A percentile compares a stretch with the other conserved stretches of the same genome.
These are phyloP conservation scores for Drosophila pseudotakahashii DNA, from an alignment of 2,888 invertebrate genomes.

Conservation along the genomic window DNA sequence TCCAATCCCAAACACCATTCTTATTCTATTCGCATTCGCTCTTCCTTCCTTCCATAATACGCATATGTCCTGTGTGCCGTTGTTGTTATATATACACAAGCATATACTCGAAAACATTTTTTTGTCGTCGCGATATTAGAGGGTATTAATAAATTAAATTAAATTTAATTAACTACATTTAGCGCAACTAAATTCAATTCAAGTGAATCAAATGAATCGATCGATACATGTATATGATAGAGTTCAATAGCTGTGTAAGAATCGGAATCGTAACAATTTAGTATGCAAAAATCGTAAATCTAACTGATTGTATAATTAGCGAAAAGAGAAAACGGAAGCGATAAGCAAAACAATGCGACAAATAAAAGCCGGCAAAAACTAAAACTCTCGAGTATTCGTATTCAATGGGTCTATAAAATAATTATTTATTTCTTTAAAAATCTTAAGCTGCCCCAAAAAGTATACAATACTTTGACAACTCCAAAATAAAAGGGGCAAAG, in stretches of 20 bases:
- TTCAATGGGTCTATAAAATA: not conserved
- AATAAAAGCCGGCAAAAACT: conserved; percentile 52
- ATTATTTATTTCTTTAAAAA: not conserved
- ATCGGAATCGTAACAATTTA: conserved; percentile 66
- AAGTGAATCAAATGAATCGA: conserved; percentile 33
- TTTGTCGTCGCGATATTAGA: conserved; percentile 37
- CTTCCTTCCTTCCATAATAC: conserved; percentile 14
- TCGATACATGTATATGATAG: conserved; percentile 46
- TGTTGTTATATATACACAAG: conserved; percentile 19
- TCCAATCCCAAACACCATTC: no score
- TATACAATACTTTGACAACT: not conserved
- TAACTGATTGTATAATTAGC: conserved; percentile 74
- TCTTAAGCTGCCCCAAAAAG: not conserved
- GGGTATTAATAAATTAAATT: conserved; percentile 28
- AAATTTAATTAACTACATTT: conserved; percentile 37
- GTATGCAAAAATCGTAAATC: conserved; percentile 56
- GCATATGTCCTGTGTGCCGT: conserved; percentile 16
- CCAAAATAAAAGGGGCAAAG: no score
- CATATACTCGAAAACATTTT: conserved; percentile 22
- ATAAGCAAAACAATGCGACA: conserved; percentile 41
- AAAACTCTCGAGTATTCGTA: conserved; percentile 10
- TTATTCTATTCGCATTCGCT: not conserved
- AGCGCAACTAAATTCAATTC: conserved; percentile 33
- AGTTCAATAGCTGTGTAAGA: conserved; percentile 46
- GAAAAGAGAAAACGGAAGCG: conserved; percentile 42